phyloP scores from a whole-genome alignment of 2,797 vertebrate genomes.

The Sternarchorhynchus goeldii region DNA sequence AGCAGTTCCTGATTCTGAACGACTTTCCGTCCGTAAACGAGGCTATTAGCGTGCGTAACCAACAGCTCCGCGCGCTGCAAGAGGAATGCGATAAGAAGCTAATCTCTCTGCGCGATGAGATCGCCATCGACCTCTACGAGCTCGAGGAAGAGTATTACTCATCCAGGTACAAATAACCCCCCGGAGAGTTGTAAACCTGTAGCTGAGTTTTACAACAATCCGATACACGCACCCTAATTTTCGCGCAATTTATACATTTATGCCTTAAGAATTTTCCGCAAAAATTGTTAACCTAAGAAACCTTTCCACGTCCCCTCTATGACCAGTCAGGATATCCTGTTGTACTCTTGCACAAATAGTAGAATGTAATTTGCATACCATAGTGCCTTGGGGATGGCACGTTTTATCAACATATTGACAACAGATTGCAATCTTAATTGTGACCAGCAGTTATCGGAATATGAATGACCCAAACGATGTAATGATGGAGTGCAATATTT shows the following conservation, averaged over 20 bases:
- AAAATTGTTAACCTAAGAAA: neutral
- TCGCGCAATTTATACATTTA: slow-evolving; percentile 48
- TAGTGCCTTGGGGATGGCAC: slow-evolving; percentile 24
- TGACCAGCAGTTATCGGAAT: neutral
- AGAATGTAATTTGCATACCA: neutral
- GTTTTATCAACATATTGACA: neutral
- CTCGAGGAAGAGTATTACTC: slow-evolving; percentile 99
- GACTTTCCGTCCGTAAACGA: slow-evolving; percentile 98
- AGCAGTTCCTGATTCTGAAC: slow-evolving; percentile 97
- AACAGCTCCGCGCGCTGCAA: slow-evolving; percentile 89
- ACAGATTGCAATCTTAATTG: too few species aligned
- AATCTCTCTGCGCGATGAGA: slow-evolving; percentile 89
- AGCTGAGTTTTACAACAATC: slow-evolving; percentile 54
- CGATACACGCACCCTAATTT: slow-evolving; percentile 48
- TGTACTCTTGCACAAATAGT: neutral
- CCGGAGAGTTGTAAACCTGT: slow-evolving; percentile 59
- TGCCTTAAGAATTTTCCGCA: slow-evolving; percentile 48
- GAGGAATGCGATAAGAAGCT: slow-evolving; percentile 98
- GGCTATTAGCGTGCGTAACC: slow-evolving; percentile 92
- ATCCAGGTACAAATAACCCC: slow-evolving; percentile 98
- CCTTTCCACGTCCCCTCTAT: neutral
- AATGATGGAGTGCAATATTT: neutral
- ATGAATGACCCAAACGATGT: neutral
- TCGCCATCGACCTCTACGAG: slow-evolving; percentile 97
- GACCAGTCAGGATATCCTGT: neutral